Evolutionary conservation across 2,113 vertebrate species (phyloP), one percentile per base, ranked within the genome.

Genomic region (Fukomys damarensis): DNA sequence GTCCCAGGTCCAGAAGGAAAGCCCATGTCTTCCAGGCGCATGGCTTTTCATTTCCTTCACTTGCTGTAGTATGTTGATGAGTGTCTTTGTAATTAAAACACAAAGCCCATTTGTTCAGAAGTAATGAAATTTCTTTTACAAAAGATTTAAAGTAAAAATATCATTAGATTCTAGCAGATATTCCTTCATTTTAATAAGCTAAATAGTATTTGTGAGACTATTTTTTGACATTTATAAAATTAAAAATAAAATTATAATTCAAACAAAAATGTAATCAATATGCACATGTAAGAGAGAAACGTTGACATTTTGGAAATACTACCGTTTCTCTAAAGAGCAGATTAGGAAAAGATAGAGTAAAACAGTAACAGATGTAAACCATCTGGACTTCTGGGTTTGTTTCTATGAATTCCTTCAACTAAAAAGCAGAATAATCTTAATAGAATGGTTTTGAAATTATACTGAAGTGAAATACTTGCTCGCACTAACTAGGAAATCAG

Each of bases 211-310:
- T 74, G 3, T 86, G 72, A 65, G 63, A 46, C 7, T 32, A 3
- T 49, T 79, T 81, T 86, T 72, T 52, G 26, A 58, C n/a, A 30
- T 92, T 93, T 82, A 4, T 83, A 89, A 92, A 52, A 70, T 38
- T 91, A 17, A 14, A 52, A 77, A 65, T 76, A 82, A 87, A 41
- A 17, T 93, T 76, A 70, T 52, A 24, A 35, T 86, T 77, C 30
- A 92, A 76, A 84, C 10, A 87, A 72, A 93, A 95, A 80, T 81
- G 74, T 43, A 86, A 35, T 93, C 54, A 76, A 3, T 89, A 38
- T 92, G 7, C 49, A 96, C n/a, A 4, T 85, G 20, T 54, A 54
- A 58, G 35, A 86, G 43, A 68, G 26, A 96, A 93, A 85, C 76
- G 32, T 43, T 85, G 41, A 65, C 17, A 46, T 68, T 80, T 92